Evolutionary conservation across 2,797 vertebrate species (phyloP), one percentile per base, ranked within the genome.

Genomic region (Channa striata): DNA sequence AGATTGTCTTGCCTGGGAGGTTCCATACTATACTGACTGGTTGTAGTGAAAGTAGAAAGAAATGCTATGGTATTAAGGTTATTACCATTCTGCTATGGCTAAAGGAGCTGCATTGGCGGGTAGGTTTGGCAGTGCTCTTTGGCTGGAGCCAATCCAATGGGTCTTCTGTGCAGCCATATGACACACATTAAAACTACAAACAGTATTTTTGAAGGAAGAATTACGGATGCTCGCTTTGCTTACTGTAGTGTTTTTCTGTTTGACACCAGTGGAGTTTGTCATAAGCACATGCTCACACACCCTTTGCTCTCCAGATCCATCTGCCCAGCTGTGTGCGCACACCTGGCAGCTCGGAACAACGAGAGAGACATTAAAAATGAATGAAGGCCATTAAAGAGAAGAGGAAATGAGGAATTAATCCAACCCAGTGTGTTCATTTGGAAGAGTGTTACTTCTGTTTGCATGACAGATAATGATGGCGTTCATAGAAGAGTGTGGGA

Each of bases 1-100:
- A 84, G 84, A 88, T 87, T 80, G 87, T 69, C 80, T 79, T 69
- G 68, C 81, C 77, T 87, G 69, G 1, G 42, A 82, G 77, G 72
- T 65, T 71, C 67, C 61, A 63, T 50, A 61, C 75, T 73, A 71
- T 44, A 76, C 81, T 83, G 70, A 83, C 67, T 72, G 17, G 67
- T 2, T 66, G 68, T 36, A 4, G 56, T 34, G 56, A 68, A 74
- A 68, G 58, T 54, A 59, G 67, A 52, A 69, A 47, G 5, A 54
- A 71, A 59, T 64, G 50, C 57, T 68, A 68, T 82, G 83, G 51
- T 72, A 83, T 66, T 72, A 74, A 82, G 79, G 74, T 77, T 77
- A 74, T 77, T 81, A 56, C 59, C 65, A 39, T 61, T 39, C 57
- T 49, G 59, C 72, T 64, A 82, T 72, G 68, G 86, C 75, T 88